phyloP scores from a whole-genome alignment of 2,113 vertebrate species.

The Lampris incognitus region DNA sequence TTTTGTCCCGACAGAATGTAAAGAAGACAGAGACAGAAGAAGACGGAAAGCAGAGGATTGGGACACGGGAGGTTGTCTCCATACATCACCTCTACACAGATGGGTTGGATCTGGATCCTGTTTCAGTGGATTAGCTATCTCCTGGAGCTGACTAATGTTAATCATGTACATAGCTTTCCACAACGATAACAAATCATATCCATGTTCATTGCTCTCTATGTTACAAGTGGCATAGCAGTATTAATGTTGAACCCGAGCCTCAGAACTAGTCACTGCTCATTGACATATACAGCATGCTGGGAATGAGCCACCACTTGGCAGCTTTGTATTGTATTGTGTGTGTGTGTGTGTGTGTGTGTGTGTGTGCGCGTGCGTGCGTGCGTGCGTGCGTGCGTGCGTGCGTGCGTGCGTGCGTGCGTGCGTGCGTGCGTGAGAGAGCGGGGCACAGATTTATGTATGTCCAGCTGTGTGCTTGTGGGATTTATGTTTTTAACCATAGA shows the following conservation, averaged over 20 bases:
- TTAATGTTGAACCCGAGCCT: slow-evolving; percentile 25
- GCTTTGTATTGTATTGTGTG: slow-evolving; percentile 59
- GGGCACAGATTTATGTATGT: too few species aligned
- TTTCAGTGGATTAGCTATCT: slow-evolving; percentile 46
- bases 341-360: slow-evolving; percentile 14
- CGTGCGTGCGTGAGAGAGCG: neutral
- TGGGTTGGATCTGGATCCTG: slow-evolving; percentile 14
- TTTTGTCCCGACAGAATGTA: slow-evolving; percentile 32
- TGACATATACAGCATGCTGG: slow-evolving; percentile 41
- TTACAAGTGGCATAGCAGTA: slow-evolving; percentile 11
- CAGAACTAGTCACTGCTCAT: slow-evolving; percentile 20
- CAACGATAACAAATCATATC: neutral
- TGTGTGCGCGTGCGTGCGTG: slow-evolving; percentile 17
- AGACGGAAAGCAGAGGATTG: slow-evolving; percentile 3
- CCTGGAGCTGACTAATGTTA: slow-evolving; percentile 48
- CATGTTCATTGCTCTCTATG: neutral
- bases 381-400: slow-evolving; percentile 13
- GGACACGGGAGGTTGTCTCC: neutral
- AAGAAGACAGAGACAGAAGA: slow-evolving; percentile 12
- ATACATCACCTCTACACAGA: slow-evolving; percentile 26
- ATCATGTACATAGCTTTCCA: slow-evolving; percentile 26
- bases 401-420: neutral
- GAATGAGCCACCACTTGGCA: slow-evolving; percentile 67
- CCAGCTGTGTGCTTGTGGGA: neutral
- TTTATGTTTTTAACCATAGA: neutral